Conservation (phyloP, 2,113 vertebrate genomes). For the Columba janthina region DNA sequence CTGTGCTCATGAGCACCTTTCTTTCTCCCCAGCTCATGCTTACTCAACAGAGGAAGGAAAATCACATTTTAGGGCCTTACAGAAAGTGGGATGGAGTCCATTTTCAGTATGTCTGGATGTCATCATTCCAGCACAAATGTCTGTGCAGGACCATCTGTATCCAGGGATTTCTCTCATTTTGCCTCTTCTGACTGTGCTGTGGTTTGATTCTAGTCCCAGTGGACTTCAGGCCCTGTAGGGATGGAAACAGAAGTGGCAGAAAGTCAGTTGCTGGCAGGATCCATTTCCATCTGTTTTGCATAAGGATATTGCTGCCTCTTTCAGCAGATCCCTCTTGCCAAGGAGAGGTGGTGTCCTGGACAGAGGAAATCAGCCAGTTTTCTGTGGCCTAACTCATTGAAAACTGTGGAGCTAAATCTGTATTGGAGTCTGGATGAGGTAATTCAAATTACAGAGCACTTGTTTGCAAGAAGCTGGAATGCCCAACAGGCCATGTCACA, state of each 20-base stretch:
- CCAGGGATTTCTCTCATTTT: background rate
- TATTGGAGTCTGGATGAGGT: background rate
- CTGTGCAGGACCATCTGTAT: background rate
- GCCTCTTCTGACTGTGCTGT: background rate
- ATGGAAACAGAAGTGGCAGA: background rate
- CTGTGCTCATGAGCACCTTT: background rate
- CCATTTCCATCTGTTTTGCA: background rate
- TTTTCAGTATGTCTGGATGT: background rate
- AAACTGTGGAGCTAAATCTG: background rate
- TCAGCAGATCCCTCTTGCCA: background rate
- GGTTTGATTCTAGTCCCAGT: background rate
- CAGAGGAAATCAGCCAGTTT: background rate
- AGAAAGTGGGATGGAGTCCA: background rate
- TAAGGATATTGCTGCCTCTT: background rate
- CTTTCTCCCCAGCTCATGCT: background rate
- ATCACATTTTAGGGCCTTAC: background rate
- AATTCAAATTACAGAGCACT: background rate
- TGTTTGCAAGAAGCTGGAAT: background rate
- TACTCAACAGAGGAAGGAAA: background rate
- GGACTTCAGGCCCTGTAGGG: background rate
- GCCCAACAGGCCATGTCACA: background rate
- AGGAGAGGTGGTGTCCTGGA: background rate
- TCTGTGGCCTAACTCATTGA: background rate
- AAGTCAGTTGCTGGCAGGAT: background rate
- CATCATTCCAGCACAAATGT: background rate